Evolutionary conservation across 2,797 vertebrate species (phyloP), one percentile per base, ranked within the genome.

Genomic region (Sebastiscus tertius): DNA sequence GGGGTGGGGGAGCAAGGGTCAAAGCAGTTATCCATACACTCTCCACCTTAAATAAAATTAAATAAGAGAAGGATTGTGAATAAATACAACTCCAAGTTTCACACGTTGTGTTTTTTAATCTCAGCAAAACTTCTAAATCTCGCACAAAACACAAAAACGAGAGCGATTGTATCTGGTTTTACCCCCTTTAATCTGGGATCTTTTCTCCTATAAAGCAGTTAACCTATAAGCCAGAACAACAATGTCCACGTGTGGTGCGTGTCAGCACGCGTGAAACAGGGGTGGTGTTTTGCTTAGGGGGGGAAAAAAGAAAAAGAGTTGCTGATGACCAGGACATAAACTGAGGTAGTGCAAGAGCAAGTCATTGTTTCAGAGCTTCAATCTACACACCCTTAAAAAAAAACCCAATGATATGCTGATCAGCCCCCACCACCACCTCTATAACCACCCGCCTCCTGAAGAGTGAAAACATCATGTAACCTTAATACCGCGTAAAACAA

Each of bases 1-100:
- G 84, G 36, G 36, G 26, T 3, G 36, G 36, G 36, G 12, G 12
- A 6, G 36, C 72, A 93, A 84, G 88, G 94, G 93, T 95, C 94
- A 94, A 87, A 78, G 77, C 82, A 66, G 89, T 89, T 90, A 92
- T 82, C 8, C 8, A 33, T 18, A 18, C 26, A 20, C 16, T 7
- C 10, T 3, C 27, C 22, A 5, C 29, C 4, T 5, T 65, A 20
- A 20, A 62, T 20, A 55, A 14, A 81, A 39, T 39, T 29, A 67
- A 76, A 73, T 36, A 49, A 72, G 18, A 18, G 55, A 79, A 74
- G 10, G 1, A 16, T 34, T 59, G 13, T 46, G 31, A 62, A 75
- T 68, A 69, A 56, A 61, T 18, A 39, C 24, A 62, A 52, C 11
- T 1, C 5, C 26, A 72, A 11, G 16, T 22, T 4, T 26, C 24